Conservation (phyloP, 2,888 invertebrate species). For the Idaea biselata region DNA sequence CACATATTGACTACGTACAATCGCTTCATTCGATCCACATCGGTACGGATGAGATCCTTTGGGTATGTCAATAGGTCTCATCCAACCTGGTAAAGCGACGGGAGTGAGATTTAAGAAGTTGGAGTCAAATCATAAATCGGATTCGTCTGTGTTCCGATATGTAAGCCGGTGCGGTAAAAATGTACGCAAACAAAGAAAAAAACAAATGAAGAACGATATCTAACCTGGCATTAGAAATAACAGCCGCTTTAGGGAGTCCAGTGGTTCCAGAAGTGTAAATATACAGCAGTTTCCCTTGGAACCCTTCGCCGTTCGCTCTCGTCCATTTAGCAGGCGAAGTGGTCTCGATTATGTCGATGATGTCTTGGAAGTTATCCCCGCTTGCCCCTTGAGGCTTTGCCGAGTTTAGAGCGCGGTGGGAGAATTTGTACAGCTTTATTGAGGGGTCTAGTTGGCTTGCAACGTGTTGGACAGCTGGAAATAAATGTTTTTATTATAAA, state of each 20-base stretch:
- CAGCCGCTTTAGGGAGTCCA: conserved; percentile 98
- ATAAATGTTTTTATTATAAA: neutral
- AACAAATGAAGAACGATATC: neutral
- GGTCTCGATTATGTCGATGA: conserved; percentile 80
- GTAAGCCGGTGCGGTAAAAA: neutral
- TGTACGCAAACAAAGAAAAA: neutral
- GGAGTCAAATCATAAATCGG: too few relatives aligned
- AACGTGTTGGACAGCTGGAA: conserved; percentile 86
- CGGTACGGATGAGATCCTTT: too few relatives aligned
- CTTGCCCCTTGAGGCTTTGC: conserved; percentile 33
- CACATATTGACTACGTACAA: too few relatives aligned
- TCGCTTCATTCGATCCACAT: too few relatives aligned
- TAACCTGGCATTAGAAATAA: conserved; percentile 95
- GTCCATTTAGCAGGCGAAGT: conserved; percentile 79
- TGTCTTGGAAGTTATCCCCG: conserved; percentile 76
- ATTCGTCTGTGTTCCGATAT: too few relatives aligned
- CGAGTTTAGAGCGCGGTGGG: conserved; percentile 53
- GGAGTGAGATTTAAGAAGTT: too few relatives aligned
- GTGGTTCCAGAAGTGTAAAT: conserved; percentile 99
- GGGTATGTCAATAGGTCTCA: too few relatives aligned
- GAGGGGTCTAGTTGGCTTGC: conserved; percentile 83
- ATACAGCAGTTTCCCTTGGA: conserved; percentile 92
- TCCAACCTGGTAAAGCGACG: too few relatives aligned
- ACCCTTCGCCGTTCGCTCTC: conserved; percentile 81
- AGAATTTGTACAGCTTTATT: conserved; percentile 84